A percentile compares a stretch with the other conserved stretches of the same genome.
Evolutionary conservation across 2,888 invertebrate species (phyloP).

Genomic region (Synergus umbraculus): DNA sequence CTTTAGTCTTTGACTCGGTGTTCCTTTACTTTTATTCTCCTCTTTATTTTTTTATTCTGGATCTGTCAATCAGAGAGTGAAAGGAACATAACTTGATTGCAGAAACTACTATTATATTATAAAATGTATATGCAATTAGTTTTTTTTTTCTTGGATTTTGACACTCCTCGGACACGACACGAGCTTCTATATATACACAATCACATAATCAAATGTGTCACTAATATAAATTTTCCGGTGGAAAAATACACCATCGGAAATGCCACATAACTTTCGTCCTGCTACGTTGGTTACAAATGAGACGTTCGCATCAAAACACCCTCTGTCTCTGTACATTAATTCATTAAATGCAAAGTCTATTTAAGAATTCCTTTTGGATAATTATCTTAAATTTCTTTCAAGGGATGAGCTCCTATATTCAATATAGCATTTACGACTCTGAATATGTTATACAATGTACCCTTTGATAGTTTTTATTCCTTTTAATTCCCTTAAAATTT

Average conservation of each 20-base stretch:
- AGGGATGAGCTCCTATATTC: neutral
- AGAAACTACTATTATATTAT: constrained; percentile 25
- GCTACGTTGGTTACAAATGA: neutral
- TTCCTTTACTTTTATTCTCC: neutral
- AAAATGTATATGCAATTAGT: neutral
- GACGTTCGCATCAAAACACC: neutral
- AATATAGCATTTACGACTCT: neutral
- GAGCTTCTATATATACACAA: neutral
- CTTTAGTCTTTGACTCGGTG: constrained; percentile 17
- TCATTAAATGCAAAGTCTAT: neutral
- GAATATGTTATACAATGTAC: no score
- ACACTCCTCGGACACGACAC: neutral
- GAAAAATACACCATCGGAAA: constrained; percentile 8
- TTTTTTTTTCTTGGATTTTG: neutral
- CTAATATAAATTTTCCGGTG: neutral
- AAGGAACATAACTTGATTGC: constrained; percentile 9
- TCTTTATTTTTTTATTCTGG: constrained; percentile 4
- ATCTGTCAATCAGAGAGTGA: constrained; percentile 38
- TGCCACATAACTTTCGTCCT: neutral
- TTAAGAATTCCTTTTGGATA: neutral
- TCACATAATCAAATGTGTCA: neutral
- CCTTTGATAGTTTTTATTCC: no score
- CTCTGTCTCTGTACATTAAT: neutral
- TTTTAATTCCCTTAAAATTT: no score
- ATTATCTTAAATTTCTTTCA: neutral